These are phyloP conservation scores for Palaemon carinicauda DNA, from an alignment of 1,140 invertebrate genomes.

Conservation along the genomic window DNA sequence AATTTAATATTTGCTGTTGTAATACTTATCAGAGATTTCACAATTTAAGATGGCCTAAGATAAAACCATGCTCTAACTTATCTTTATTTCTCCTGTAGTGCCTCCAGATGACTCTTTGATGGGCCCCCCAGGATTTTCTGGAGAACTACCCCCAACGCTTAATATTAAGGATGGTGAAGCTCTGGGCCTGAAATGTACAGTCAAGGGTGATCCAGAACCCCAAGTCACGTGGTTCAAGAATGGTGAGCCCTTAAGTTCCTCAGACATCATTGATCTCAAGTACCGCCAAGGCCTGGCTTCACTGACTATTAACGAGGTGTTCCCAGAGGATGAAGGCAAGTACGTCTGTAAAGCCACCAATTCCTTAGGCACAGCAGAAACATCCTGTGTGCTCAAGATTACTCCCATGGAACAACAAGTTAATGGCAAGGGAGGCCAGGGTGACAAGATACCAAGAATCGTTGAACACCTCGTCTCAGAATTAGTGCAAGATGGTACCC, in stretches of 20 bases:
- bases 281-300: slow-evolving; percentile 88
- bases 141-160: slow-evolving; percentile 73
- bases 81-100: slow-evolving; percentile 67
- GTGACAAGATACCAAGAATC: slow-evolving; percentile 55
- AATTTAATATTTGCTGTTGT: too few species aligned
- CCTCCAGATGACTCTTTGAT: slow-evolving; percentile 84
- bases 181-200: slow-evolving; percentile 78
- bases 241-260: slow-evolving; percentile 77
- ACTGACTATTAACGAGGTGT: slow-evolving; percentile 87
- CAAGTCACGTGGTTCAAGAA: slow-evolving; percentile 87
- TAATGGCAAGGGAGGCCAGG: slow-evolving; percentile 39
- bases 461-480: slow-evolving; percentile 79
- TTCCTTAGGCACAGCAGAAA: slow-evolving; percentile 82
- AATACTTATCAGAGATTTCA: too few species aligned
- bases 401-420: slow-evolving; percentile 65
- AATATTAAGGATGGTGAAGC: slow-evolving; percentile 83
- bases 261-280: slow-evolving; percentile 87
- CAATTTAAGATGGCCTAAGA: background rate
- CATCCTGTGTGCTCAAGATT: slow-evolving; percentile 82
- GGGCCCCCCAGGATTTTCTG: slow-evolving; percentile 82
- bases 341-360: slow-evolving; percentile 91
- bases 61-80: background rate
- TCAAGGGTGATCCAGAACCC: slow-evolving; percentile 90
- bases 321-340: slow-evolving; percentile 91
- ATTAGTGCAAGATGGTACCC: slow-evolving; percentile 85